Evolutionary conservation across 2,113 vertebrate species (phyloP).

Genomic region (Strix aluco): DNA sequence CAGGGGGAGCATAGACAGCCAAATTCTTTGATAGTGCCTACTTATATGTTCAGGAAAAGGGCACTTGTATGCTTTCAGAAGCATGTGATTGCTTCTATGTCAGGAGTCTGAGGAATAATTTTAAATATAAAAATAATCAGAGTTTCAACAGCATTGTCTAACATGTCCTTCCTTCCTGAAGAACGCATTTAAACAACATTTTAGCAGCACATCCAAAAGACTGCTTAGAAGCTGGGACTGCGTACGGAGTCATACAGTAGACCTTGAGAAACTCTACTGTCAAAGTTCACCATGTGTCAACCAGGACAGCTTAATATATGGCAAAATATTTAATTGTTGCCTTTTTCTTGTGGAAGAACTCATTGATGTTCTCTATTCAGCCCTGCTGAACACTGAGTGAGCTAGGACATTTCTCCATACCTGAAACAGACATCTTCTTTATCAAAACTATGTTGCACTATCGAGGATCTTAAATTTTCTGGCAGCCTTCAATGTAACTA

Average conservation of each 20-base stretch:
- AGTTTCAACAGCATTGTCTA: background rate
- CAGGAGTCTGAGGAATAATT: background rate
- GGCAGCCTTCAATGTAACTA: background rate
- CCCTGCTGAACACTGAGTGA: background rate
- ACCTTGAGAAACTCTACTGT: background rate
- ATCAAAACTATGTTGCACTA: background rate
- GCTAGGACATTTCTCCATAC: background rate
- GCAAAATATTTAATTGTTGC: background rate
- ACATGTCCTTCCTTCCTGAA: background rate
- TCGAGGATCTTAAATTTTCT: background rate
- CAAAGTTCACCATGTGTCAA: background rate
- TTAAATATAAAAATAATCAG: background rate
- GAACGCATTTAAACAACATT: background rate
- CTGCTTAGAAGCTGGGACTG: background rate
- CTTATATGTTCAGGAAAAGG: background rate
- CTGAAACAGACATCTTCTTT: background rate
- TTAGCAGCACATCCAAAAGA: background rate
- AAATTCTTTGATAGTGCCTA: background rate
- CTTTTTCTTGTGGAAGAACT: background rate
- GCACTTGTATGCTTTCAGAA: background rate
- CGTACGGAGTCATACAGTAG: fast-evolving
- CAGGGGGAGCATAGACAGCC: background rate
- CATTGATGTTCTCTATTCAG: background rate
- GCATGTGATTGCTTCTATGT: background rate
- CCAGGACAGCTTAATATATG: background rate